Evolutionary conservation across 1,140 invertebrate genomes (phyloP), one percentile per base, ranked within the genome.

Genomic region (Hyphantria cunea): DNA sequence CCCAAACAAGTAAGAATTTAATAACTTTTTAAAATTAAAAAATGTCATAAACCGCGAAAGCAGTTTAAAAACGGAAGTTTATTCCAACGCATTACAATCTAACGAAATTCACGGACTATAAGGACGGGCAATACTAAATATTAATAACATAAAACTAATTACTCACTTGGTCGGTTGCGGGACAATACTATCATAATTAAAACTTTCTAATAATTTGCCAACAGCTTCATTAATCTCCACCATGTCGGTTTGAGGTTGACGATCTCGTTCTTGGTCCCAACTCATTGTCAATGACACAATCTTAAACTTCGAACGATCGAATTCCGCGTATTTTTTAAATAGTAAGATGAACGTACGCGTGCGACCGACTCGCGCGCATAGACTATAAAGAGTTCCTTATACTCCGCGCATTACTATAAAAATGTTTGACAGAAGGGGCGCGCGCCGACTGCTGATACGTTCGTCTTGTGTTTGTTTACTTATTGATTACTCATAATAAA

Each of bases 371-470:
- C 84, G 87, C 83, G 85, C 82, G 83, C 85, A 78, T 74, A 17
- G 66, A 84, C 81, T 85, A 88, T 88, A 88, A 90, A 85, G 87
- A 87, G 70, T 67, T 74, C 87, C 84, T 87, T 90, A 84, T 88
- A 76, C 82, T 75, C 74, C 62, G 71, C 63, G 68, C 73, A 70
- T 79, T 72, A 84, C 66, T 84, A 87, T 88, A 81, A 82, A 86
- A 74, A 70, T 67, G 61, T 74, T 60, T 62, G 47, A 65, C 70
- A 65, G 76, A 76, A 78, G 70, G 77, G 78, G 72, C 76, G 71
- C 80, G 72, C 68, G 61, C 69, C 66, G 68, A 64, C 58, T 69
- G 64, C 67, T 70, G 64, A 74, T 72, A 70, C 52, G 34, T 48
- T 39, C 42, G 34, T 47, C 42, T 37, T 39, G 11, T 73, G 47